Conservation (phyloP, 2,797 vertebrate genomes). For the Salmo trutta region DNA sequence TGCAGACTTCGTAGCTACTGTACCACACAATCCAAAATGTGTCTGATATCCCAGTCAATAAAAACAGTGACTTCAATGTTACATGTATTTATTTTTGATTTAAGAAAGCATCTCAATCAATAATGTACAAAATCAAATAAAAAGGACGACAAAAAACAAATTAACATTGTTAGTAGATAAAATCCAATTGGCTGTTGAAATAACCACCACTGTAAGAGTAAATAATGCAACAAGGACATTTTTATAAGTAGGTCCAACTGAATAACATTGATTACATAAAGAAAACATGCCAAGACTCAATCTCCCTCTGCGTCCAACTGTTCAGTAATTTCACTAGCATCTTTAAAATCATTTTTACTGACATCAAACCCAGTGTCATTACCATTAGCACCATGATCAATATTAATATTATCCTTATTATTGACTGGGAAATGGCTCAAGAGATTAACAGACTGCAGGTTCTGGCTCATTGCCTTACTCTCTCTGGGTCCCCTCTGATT, state of each 20-base stretch:
- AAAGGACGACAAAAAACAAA: not conserved
- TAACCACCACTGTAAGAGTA: not conserved
- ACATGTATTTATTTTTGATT: not conserved
- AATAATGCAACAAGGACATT: not conserved
- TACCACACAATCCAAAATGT: not conserved
- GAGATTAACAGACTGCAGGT: not conserved
- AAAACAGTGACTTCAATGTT: not conserved
- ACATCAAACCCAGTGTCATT: slow-evolving; percentile 5
- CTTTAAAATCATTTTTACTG: slow-evolving; percentile 30
- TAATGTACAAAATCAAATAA: not conserved
- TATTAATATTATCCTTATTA: not conserved
- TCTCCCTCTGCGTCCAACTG: not conserved
- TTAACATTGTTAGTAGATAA: not conserved
- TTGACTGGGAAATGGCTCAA: not conserved
- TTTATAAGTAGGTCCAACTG: not conserved
- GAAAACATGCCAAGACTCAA: not conserved
- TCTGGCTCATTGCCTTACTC: slow-evolving; percentile 1
- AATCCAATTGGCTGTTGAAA: not conserved
- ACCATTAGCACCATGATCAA: not conserved
- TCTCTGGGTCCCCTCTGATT: slow-evolving; percentile 25
- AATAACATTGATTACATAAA: not conserved
- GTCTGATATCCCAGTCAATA: not conserved
- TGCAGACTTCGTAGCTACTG: not conserved
- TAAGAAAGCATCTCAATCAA: slow-evolving; percentile 6
- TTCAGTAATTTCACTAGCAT: slow-evolving; percentile 26